Conservation (phyloP, 2,888 invertebrate species). For the Stenurella melanura region DNA sequence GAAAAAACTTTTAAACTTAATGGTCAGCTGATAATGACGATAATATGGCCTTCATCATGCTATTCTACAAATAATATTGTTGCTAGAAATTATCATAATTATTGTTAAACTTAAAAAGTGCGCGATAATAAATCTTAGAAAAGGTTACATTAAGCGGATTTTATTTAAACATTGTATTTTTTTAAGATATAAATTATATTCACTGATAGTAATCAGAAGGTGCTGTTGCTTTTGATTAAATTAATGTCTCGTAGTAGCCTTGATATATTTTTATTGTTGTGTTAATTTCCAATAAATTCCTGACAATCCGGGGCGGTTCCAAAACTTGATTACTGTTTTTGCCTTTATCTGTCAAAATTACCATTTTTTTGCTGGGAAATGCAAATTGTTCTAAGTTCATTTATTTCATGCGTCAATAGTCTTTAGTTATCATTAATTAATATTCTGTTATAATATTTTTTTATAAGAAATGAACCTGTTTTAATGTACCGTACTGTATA, state of each 20-base stretch:
- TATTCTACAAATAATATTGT: too few relatives aligned
- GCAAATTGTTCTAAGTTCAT: background rate
- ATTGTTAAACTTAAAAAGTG: constrained; percentile 16
- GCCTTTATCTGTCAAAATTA: background rate
- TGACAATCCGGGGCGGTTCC: constrained; percentile 12
- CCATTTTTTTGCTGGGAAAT: background rate
- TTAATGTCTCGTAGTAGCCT: constrained; percentile 18
- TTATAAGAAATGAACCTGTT: too few relatives aligned
- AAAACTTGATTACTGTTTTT: constrained; percentile 1
- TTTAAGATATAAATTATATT: constrained; percentile 26
- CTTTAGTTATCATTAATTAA: background rate
- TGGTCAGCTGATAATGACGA: background rate
- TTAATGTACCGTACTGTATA: too few relatives aligned
- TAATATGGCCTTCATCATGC: background rate
- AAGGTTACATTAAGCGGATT: constrained; percentile 32
- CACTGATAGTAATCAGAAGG: constrained; percentile 21
- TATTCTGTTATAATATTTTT: background rate
- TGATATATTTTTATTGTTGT: constrained; percentile 34
- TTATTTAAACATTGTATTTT: constrained; percentile 10
- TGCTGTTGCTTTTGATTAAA: constrained; percentile 18
- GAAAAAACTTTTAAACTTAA: background rate
- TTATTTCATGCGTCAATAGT: background rate
- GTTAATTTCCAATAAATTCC: constrained; percentile 11
- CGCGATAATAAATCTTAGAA: background rate
- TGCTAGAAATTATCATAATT: constrained; percentile 15